phyloP scores from a whole-genome alignment of 2,797 vertebrate species.

The Taenioides sp. region DNA sequence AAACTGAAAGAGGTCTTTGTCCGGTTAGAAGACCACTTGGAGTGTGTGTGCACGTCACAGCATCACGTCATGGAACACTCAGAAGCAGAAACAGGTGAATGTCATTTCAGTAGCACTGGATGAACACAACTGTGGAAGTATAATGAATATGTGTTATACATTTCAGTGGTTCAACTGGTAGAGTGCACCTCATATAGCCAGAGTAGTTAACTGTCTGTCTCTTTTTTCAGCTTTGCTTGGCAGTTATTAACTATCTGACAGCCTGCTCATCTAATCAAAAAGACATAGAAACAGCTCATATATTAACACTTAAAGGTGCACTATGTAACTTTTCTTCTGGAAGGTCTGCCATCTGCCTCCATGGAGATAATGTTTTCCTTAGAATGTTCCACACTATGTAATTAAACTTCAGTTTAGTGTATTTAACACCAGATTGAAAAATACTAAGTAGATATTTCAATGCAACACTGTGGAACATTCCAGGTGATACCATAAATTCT shows the following conservation, averaged over 20 bases:
- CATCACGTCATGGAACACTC: slow-evolving; percentile 87
- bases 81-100: slow-evolving; percentile 90
- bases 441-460: not conserved
- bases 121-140: not conserved
- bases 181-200: not conserved
- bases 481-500: not conserved
- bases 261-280: not conserved
- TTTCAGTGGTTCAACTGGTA: not conserved
- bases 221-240: not conserved
- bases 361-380: not conserved
- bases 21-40: slow-evolving; percentile 96
- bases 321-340: not conserved
- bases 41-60: slow-evolving; percentile 88
- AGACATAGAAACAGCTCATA: not conserved
- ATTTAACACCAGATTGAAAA: too few relatives aligned
- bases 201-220: not conserved
- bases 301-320: not conserved
- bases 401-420: too few relatives aligned
- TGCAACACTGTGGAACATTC: not conserved
- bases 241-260: too few relatives aligned
- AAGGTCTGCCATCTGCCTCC: not conserved
- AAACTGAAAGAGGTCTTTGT: slow-evolving; percentile 98
- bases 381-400: not conserved
- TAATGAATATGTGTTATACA: not conserved
- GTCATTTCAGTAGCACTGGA: not conserved